phyloP scores from a whole-genome alignment of 2,797 vertebrate genomes.

The Mus caroli region DNA sequence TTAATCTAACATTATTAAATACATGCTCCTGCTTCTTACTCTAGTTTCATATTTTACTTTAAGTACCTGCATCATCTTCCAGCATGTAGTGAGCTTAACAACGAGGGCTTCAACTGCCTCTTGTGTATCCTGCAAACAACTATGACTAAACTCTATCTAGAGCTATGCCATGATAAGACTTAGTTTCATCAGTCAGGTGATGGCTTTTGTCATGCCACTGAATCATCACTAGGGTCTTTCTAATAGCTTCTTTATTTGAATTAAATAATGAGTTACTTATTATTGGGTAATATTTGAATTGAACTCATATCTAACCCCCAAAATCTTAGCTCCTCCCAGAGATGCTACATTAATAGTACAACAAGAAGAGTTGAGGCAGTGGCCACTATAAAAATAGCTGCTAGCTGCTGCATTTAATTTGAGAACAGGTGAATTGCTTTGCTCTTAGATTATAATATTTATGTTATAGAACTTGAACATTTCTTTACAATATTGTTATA shows the following conservation, averaged over 20 bases:
- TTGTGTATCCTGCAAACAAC: neutral
- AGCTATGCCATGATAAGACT: neutral
- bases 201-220: neutral
- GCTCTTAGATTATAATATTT: neutral
- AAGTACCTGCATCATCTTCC: neutral
- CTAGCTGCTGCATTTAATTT: neutral
- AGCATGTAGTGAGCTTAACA: neutral
- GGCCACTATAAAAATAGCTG: neutral
- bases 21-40: neutral
- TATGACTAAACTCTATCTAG: neutral
- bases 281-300: neutral
- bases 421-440: neutral
- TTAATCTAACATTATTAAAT: neutral
- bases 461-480: neutral
- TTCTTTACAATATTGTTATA: neutral
- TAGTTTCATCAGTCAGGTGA: neutral
- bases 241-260: neutral
- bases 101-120: neutral
- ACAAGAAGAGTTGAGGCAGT: neutral
- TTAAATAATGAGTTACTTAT: neutral
- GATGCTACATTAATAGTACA: accelerated
- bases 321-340: neutral
- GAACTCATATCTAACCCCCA: neutral
- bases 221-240: neutral
- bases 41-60: neutral